phyloP scores from a whole-genome alignment of 2,888 invertebrate genomes.

The Chelonus formosanus region DNA sequence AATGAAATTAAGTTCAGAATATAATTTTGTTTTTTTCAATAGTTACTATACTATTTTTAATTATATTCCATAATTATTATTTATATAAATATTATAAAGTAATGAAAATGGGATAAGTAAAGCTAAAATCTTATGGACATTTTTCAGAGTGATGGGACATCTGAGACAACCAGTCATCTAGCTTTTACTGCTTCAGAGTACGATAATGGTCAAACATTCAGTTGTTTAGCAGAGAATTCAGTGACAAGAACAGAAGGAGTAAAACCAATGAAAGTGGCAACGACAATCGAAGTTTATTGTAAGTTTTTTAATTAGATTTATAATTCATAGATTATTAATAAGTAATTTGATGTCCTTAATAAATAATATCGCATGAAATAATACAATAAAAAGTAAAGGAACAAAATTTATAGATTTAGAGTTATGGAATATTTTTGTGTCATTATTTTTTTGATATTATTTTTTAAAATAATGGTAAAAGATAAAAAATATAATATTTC shows the following conservation, averaged over 20 bases:
- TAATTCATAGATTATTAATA: neutral
- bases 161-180: constrained; percentile 79
- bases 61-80: too few relatives aligned
- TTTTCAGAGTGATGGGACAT: constrained; percentile 79
- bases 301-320: constrained; percentile 66
- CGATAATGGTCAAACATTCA: constrained; percentile 81
- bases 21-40: too few relatives aligned
- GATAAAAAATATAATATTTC: constrained; percentile 5
- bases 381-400: neutral
- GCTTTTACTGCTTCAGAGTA: constrained; percentile 82
- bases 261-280: constrained; percentile 77
- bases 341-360: too few relatives aligned
- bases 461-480: neutral
- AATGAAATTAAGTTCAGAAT: too few relatives aligned
- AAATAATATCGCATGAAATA: too few relatives aligned
- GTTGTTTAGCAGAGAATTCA: constrained; percentile 84
- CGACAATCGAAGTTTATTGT: constrained; percentile 86
- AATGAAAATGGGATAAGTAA: too few relatives aligned
- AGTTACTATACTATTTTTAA: too few relatives aligned
- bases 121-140: neutral
- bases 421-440: too few relatives aligned
- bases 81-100: neutral
- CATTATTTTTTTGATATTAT: too few relatives aligned
- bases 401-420: too few relatives aligned
- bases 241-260: constrained; percentile 79